Conservation (phyloP, 2,888 invertebrate genomes). For the Himalopsyche tibetana region DNA sequence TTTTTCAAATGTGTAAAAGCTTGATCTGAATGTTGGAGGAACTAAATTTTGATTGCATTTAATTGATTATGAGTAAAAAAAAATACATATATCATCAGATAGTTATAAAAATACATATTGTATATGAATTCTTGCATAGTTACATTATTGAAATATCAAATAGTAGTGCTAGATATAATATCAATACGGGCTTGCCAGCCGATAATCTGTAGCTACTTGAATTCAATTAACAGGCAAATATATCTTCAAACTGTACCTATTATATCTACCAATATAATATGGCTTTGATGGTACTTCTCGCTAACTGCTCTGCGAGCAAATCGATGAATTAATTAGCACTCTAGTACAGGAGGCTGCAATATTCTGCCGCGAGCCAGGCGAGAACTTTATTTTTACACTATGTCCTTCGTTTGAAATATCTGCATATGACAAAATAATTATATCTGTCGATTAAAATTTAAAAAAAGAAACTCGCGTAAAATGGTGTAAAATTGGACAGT, state of each 20-base stretch:
- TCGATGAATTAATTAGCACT: conserved; percentile 58
- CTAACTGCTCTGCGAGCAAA: conserved; percentile 18
- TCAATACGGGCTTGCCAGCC: background rate
- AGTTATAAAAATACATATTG: too few species aligned
- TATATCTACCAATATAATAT: background rate
- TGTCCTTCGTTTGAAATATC: conserved; percentile 53
- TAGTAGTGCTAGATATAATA: too few species aligned
- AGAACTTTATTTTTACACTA: conserved; percentile 32
- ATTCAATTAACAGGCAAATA: background rate
- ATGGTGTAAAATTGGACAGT: background rate
- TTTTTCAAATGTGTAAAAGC: too few species aligned
- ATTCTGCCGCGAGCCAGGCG: conserved; percentile 22
- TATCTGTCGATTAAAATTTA: background rate
- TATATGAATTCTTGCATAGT: too few species aligned
- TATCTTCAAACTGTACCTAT: background rate
- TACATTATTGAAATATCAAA: too few species aligned
- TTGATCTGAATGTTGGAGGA: too few species aligned
- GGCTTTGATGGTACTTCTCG: conserved; percentile 10
- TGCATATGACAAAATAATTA: conserved; percentile 42
- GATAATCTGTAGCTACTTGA: background rate
- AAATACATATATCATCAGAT: too few species aligned
- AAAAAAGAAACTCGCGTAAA: background rate
- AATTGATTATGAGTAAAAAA: too few species aligned
- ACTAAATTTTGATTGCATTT: too few species aligned
- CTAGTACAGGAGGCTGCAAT: conserved; percentile 47